Conservation (phyloP, 2,888 invertebrate genomes). For the Dicyrtoma fusca region DNA sequence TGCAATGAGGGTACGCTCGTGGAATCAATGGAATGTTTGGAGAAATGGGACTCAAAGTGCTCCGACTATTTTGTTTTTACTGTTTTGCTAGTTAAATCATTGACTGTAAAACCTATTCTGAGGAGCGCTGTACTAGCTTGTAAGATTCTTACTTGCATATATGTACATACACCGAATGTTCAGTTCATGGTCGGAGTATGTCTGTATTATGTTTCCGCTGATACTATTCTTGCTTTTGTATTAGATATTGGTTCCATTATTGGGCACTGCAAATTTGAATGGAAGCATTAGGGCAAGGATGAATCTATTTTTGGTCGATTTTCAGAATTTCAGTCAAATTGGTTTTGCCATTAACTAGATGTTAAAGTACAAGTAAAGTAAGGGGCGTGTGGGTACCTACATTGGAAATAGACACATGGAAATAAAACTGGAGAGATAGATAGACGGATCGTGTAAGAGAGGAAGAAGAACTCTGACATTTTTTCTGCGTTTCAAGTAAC, state of each 20-base stretch:
- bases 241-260: no score
- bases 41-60: background rate
- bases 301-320: constrained; percentile 38
- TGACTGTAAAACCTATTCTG: no score
- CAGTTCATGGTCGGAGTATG: no score
- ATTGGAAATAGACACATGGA: background rate
- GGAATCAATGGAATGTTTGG: constrained; percentile 6
- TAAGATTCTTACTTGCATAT: no score
- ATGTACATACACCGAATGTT: background rate
- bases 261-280: constrained; percentile 16
- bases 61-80: no score
- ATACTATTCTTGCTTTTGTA: no score
- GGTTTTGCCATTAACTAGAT: constrained; percentile 37
- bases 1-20: background rate
- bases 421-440: background rate
- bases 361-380: background rate
- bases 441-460: background rate
- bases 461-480: background rate
- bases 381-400: constrained; percentile 3
- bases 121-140: no score
- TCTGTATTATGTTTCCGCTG: no score
- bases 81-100: no score
- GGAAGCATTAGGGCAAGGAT: constrained; percentile 11
- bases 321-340: constrained; percentile 34
- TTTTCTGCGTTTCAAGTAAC: background rate